Base-by-base conservation (phyloP, 2,888 invertebrate species). In the Hirtodrosophila histrioides region DNA sequence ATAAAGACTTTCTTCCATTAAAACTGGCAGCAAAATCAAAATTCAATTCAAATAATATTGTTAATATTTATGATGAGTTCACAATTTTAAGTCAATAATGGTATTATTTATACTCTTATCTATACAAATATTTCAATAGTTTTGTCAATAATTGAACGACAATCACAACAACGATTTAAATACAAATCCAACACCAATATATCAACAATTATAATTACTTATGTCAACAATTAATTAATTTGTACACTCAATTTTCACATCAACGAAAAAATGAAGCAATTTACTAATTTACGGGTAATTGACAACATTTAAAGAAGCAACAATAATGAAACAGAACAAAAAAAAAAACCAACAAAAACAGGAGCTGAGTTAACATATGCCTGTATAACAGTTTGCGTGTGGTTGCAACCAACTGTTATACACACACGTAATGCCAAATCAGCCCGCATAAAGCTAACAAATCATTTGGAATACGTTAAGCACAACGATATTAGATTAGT, bases 381-480 rank as follows among this genome's bases (percentile, higher is more conserved):
- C 5, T 11, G 54, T 54, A 60, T 58, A 67, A 62, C 66, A 64
- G 33, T 24, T 48, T 12, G 4, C 7, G 7, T 31, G 17, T 17
- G 1, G 17, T 17, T 17, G 9, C 31, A 31, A 23, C 17, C 9
- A 53, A 55, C 63, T 62, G 61, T 37, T 48, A 40, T 74, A 58
- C 37, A 37, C 9, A 58, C 37, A 37, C 9, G 12, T 11, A 7
- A 55, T 45, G 50, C 54, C 33, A 71, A 74, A 74, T 60, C 43
- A 64, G 63, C 57, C 23, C 35, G 40, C 49, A n/a, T n/a, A 62
- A 41, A 60, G 43, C 63, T 53, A 76, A 72, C 45, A 68, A 76
- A 69, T 78, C 44, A 70, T 55, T 76, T 87, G 57, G 67, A 88
- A 88, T 83, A 86, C 88, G 86, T 70, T 78, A 82, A 87, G 82